Conservation (phyloP, 2,797 vertebrate species). For the Limosa lapponica region DNA sequence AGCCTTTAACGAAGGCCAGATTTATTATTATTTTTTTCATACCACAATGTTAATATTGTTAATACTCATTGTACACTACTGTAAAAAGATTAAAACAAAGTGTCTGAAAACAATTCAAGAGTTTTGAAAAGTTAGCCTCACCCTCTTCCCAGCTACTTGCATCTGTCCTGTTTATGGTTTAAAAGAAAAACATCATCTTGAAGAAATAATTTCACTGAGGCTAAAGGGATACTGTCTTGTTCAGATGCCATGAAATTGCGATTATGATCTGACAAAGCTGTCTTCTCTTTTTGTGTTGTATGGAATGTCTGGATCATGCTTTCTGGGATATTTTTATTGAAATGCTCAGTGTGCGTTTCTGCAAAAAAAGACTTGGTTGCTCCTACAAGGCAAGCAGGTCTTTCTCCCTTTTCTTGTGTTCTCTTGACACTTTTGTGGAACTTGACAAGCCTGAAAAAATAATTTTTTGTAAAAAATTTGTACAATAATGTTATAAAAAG, state of each 20-base stretch:
- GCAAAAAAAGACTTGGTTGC: slow-evolving; percentile 76
- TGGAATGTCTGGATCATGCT: slow-evolving; percentile 82
- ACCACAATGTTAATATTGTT: slow-evolving; percentile 77
- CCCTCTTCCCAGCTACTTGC: slow-evolving; percentile 49
- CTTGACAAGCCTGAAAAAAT: slow-evolving; percentile 88
- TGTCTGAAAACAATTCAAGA: slow-evolving; percentile 58
- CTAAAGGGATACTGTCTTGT: slow-evolving; percentile 73
- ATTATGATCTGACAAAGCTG: slow-evolving; percentile 79
- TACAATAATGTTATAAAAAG: slow-evolving; percentile 92
- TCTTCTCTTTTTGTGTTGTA: slow-evolving; percentile 76
- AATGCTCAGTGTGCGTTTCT: slow-evolving; percentile 82
- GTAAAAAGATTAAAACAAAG: slow-evolving; percentile 68
- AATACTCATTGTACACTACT: slow-evolving; percentile 75
- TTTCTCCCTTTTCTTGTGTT: slow-evolving; percentile 90
- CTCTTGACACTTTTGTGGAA: slow-evolving; percentile 97
- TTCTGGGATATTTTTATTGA: slow-evolving; percentile 85
- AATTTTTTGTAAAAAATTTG: slow-evolving; percentile 97
- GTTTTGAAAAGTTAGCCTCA: slow-evolving; percentile 54
- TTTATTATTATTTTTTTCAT: slow-evolving; percentile 21
- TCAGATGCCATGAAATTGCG: slow-evolving; percentile 75
- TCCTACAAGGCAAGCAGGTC: slow-evolving; percentile 73
- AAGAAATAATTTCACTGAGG: slow-evolving; percentile 64
- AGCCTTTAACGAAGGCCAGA: slow-evolving; percentile 34
- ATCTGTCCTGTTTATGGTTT: slow-evolving; percentile 55
- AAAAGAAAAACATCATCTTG: slow-evolving; percentile 50